Percentiles rank a stretch among this genome's conserved stretches.
phyloP scores from a whole-genome alignment of 2,113 vertebrate species.

The Labeo rohita region DNA sequence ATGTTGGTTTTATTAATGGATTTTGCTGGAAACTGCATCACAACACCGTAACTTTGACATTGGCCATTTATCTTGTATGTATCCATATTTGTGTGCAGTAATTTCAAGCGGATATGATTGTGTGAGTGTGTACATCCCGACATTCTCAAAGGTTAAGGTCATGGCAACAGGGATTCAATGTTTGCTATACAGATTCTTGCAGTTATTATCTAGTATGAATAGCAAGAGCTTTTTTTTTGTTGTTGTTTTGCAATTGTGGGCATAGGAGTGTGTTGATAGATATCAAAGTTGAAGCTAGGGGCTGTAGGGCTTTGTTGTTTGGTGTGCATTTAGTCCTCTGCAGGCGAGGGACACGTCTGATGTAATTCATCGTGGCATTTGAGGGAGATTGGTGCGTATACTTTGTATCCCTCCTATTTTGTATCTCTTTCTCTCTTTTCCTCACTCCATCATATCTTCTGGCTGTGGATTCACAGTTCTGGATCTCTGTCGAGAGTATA shows the following conservation, averaged over 20 bases:
- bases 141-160: conserved; percentile 8
- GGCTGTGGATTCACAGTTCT: conserved; percentile 27
- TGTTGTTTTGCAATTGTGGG: neutral
- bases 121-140: neutral
- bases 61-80: conserved; percentile 2
- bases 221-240: neutral
- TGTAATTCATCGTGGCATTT: conserved; percentile 42
- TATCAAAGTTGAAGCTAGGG: conserved; percentile 31
- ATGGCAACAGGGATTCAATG: neutral
- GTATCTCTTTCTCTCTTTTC: neutral
- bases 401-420: neutral
- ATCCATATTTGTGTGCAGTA: neutral
- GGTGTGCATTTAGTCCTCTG: conserved; percentile 34
- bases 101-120: neutral
- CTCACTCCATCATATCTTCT: conserved; percentile 8
- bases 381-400: neutral
- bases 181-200: neutral
- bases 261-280: conserved; percentile 15
- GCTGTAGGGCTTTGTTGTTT: conserved; percentile 39
- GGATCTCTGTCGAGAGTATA: neutral
- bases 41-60: neutral
- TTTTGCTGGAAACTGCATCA: neutral
- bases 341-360: conserved; percentile 50
- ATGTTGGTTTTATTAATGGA: conserved; percentile 49
- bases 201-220: conserved; percentile 17